phyloP scores from a whole-genome alignment of 2,888 invertebrate species.

The Sisyra terminalis region DNA sequence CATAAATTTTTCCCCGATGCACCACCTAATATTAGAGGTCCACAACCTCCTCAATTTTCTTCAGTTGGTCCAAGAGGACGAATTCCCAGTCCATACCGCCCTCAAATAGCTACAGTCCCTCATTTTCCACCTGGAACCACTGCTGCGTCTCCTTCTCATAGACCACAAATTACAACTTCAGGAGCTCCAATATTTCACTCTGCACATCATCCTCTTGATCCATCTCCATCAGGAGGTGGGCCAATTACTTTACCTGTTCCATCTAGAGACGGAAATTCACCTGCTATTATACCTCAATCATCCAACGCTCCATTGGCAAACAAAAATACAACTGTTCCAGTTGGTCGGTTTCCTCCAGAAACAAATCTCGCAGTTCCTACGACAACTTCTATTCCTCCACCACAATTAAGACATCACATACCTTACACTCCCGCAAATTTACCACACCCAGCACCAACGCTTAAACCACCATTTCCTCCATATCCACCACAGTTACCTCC shows the following conservation, averaged over 20 bases:
- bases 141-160: slow-evolving; percentile 15
- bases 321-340: slow-evolving; percentile 22
- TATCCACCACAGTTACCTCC: slow-evolving; percentile 30
- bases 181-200: slow-evolving; percentile 28
- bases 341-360: slow-evolving; percentile 12
- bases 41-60: slow-evolving; percentile 8
- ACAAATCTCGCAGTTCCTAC: slow-evolving; percentile 14
- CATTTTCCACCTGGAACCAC: slow-evolving; percentile 15
- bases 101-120: slow-evolving; percentile 16
- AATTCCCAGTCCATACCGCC: slow-evolving; percentile 21
- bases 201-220: slow-evolving; percentile 31
- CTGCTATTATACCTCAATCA: slow-evolving; percentile 24
- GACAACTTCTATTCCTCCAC: slow-evolving; percentile 19
- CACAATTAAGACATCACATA: slow-evolving; percentile 20
- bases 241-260: slow-evolving; percentile 25
- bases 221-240: slow-evolving; percentile 35
- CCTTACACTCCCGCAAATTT: slow-evolving; percentile 12
- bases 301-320: slow-evolving; percentile 25
- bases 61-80: slow-evolving; percentile 17
- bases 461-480: slow-evolving; percentile 20
- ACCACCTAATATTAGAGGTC: not conserved
- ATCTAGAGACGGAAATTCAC: slow-evolving; percentile 19
- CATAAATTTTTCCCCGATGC: not conserved
- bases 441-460: slow-evolving; percentile 22
- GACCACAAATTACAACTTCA: slow-evolving; percentile 16